These are phyloP conservation scores for Drosophila limbata DNA, from an alignment of 2,888 invertebrate species.

Conservation along the genomic window DNA sequence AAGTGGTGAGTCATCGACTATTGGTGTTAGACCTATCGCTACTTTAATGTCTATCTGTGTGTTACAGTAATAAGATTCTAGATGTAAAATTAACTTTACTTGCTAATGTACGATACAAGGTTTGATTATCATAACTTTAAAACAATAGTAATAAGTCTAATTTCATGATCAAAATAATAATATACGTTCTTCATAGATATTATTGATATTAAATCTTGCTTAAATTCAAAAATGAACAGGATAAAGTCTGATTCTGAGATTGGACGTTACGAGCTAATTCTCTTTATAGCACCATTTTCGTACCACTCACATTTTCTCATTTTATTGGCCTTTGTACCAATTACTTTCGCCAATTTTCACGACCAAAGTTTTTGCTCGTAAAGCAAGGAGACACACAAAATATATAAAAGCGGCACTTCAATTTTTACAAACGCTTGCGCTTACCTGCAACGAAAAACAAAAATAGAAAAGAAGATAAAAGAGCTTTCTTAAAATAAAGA, in stretches of 20 bases:
- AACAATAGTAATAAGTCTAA: too few species aligned
- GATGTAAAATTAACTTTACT: too few species aligned
- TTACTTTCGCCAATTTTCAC: slow-evolving; percentile 4
- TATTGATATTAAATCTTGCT: too few species aligned
- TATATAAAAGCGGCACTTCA: slow-evolving; percentile 10
- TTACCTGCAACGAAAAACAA: slow-evolving; percentile 64
- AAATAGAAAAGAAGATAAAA: slow-evolving; percentile 50
- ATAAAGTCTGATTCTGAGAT: not conserved
- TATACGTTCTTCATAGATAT: too few species aligned
- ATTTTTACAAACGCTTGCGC: slow-evolving; percentile 23
- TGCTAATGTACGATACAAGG: too few species aligned
- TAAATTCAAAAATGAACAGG: not conserved
- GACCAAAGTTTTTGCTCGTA: slow-evolving; percentile 4
- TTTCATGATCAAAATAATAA: too few species aligned
- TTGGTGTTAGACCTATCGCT: not conserved
- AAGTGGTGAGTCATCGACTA: not conserved
- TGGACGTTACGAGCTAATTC: not conserved
- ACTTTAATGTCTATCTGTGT: too few species aligned
- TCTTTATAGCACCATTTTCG: slow-evolving; percentile 1
- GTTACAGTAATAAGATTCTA: too few species aligned
- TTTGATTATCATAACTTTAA: too few species aligned
- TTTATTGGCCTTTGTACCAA: not conserved
- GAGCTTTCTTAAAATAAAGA: slow-evolving; percentile 26
- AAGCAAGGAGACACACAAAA: slow-evolving; percentile 11
- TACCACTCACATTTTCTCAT: not conserved